Evolutionary conservation across 1,140 invertebrate species (phyloP), one percentile per base, ranked within the genome.

Genomic region (Pseudomyrmex cubaensis): DNA sequence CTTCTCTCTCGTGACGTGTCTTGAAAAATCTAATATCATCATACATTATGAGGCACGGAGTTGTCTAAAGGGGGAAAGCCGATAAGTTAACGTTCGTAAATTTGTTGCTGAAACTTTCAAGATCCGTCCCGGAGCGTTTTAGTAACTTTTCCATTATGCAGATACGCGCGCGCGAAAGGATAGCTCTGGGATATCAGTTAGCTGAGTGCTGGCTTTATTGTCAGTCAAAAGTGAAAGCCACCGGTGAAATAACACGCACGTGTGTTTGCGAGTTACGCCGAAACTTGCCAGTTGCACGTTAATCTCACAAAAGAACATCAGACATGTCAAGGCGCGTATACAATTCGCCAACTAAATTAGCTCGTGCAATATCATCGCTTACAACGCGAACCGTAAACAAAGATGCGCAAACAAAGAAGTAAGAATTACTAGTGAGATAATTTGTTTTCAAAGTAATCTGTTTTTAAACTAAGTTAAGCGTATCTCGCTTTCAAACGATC

Each of bases 131-230:
- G 63, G 63, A 82, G 78, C 57, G 70, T 54, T 75, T 44, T 50
- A 70, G 52, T 75, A 82, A 82, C 78, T 82, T 82, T 82, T 75
- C 78, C 72, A 82, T 82, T 82, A 82, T 63, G 69, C 46, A 59
- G 67, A 74, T 74, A n/a, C 61, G 69, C 59, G 35, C 35, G 35
- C 35, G 35, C 35, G 35, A 35, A 75, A 56, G 17, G 56, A 52
- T 50, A 17, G 17, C 46, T 44, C 15, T 48, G 67, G 1, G 13
- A 35, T 74, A 50, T 35, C 70, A 44, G 78, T 15, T 20, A 46
- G 48, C 20, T 8, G 54, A 75, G 59, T 22, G 67, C 48, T 25
- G 12, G 70, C 69, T 75, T 75, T 56, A 63, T 82, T 82, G 69
- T 73, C 77, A 82, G 69, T 17, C 78, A 44, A 59, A 50, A 62